Evolutionary conservation across 2,888 invertebrate species (phyloP).

Genomic region (Oscheius sp.): DNA sequence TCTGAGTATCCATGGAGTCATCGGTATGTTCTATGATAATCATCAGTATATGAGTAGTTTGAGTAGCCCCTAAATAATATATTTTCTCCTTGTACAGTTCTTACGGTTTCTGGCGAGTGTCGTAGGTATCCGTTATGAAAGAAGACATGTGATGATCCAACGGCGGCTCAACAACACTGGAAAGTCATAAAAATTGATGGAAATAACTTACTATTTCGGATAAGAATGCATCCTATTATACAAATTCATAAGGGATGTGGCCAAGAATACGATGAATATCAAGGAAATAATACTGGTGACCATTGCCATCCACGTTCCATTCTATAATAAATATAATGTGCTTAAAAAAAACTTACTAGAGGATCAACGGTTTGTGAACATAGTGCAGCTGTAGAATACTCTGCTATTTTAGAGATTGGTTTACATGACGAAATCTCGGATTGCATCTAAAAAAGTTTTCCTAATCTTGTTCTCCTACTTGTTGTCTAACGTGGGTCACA

Average conservation of each 20-base stretch:
- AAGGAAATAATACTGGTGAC: conserved; percentile 72
- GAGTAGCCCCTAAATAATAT: conserved; percentile 44
- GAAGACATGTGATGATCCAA: conserved; percentile 60
- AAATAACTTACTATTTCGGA: conserved; percentile 63
- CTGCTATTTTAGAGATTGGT: conserved; percentile 58
- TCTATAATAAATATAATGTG: conserved; percentile 62
- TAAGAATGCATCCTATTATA: conserved; percentile 71
- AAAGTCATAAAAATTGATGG: neutral
- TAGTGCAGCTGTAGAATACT: conserved; percentile 56
- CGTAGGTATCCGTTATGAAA: conserved; percentile 66
- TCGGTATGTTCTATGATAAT: conserved; percentile 54
- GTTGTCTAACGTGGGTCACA: conserved; percentile 47
- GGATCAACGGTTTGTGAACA: conserved; percentile 64
- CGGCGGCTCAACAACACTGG: conserved; percentile 60
- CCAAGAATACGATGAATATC: conserved; percentile 72
- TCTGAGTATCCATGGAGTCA: conserved; percentile 28
- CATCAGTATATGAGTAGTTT: conserved; percentile 55
- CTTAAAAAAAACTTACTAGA: conserved; percentile 45
- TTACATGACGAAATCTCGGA: conserved; percentile 62
- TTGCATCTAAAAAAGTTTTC: conserved; percentile 45
- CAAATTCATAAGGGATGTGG: conserved; percentile 71
- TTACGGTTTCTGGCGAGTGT: conserved; percentile 58
- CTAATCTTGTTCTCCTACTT: conserved; percentile 31
- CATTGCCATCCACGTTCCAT: conserved; percentile 73
- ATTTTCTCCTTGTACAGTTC: conserved; percentile 24